Percentiles rank a stretch among this genome's conserved stretches.
These are phyloP conservation scores for Larimichthys polyactis DNA, from an alignment of 2,113 vertebrate species.

Conservation along the genomic window DNA sequence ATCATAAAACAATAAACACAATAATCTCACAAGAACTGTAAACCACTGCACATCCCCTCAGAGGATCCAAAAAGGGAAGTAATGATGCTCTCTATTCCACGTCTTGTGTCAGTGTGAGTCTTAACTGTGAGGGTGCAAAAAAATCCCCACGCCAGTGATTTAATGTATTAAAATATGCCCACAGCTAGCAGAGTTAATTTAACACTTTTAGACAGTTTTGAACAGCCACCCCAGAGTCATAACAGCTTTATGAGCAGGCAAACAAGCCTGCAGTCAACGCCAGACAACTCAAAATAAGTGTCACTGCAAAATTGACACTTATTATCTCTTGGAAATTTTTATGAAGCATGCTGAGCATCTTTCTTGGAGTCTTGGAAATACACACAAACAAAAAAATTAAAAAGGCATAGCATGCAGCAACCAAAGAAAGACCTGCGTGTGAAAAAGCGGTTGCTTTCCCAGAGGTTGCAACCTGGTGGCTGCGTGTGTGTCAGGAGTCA, in stretches of 20 bases:
- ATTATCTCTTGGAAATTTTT: constrained; percentile 12
- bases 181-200: constrained; percentile 48
- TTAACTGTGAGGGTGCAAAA: constrained; percentile 23
- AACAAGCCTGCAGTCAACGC: constrained; percentile 40
- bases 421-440: constrained; percentile 12
- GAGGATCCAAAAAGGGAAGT: neutral
- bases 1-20: constrained; percentile 1
- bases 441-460: constrained; percentile 17
- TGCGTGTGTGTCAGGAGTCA: constrained; percentile 46
- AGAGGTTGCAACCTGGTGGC: constrained; percentile 56
- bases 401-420: neutral
- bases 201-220: constrained; percentile 54
- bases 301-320: constrained; percentile 29
- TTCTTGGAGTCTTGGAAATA: neutral
- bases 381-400: constrained; percentile 2
- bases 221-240: constrained; percentile 47
- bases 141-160: constrained; percentile 22
- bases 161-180: constrained; percentile 52
- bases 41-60: neutral
- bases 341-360: neutral
- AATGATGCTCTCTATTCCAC: neutral
- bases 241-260: constrained; percentile 41
- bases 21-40: constrained; percentile 10
- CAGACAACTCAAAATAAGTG: constrained; percentile 41
- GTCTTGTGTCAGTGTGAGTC: constrained; percentile 18